Conservation (phyloP, 2,888 invertebrate genomes). For the Tineola bisselliella region DNA sequence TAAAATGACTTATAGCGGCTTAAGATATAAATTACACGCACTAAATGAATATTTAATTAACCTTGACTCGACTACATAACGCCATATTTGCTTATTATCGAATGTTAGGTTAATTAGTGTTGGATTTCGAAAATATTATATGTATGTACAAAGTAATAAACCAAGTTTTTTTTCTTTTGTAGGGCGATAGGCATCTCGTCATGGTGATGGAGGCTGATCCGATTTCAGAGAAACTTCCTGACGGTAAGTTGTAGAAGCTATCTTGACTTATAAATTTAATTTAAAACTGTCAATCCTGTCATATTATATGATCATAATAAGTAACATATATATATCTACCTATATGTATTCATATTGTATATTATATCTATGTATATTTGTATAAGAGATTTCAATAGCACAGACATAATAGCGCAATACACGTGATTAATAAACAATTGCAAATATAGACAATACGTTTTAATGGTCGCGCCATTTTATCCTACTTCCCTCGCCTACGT, state of each 20-base stretch:
- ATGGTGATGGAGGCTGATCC: conserved; percentile 63
- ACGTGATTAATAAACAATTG: not conserved
- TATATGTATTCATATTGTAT: no score
- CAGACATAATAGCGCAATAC: no score
- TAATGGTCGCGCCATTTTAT: not conserved
- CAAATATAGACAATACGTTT: not conserved
- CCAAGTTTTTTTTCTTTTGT: conserved; percentile 32
- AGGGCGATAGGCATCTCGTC: conserved; percentile 30
- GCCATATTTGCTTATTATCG: not conserved
- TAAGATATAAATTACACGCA: conserved; percentile 15
- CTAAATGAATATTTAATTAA: conserved; percentile 15
- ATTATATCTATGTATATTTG: no score
- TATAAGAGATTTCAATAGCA: no score
- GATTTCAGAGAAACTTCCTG: conserved; percentile 46
- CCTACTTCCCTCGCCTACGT: conserved; percentile 3
- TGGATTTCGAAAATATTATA: not conserved
- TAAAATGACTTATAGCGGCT: no score
- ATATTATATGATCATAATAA: no score
- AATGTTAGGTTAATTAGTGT: not conserved
- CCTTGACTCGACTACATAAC: not conserved
- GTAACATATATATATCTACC: no score
- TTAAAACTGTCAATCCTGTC: no score
- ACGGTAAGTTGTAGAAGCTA: conserved; percentile 29
- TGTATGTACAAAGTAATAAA: no score
- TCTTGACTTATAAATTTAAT: no score